A percentile compares a stretch with the other conserved stretches of the same genome.
These are phyloP conservation scores for Halictus quadricinctus DNA, from an alignment of 2,888 invertebrate species.

Conservation along the genomic window DNA sequence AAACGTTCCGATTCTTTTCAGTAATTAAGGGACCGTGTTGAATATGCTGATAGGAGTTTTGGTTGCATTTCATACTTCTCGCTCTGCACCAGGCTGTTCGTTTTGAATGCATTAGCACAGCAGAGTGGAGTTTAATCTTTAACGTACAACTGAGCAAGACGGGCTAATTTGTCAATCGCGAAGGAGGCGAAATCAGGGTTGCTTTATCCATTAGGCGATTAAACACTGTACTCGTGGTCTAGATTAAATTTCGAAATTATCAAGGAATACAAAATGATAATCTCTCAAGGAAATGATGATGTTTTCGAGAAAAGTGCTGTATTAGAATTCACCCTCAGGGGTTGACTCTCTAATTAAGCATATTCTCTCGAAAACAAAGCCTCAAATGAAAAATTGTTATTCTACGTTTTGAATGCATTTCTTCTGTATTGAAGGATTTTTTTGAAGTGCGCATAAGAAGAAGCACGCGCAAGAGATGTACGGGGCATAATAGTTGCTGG, in stretches of 20 bases:
- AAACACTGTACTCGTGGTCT: neutral
- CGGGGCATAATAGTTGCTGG: neutral
- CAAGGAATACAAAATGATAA: neutral
- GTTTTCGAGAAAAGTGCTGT: neutral
- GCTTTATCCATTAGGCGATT: neutral
- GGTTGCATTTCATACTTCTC: neutral
- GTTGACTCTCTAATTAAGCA: too few species aligned
- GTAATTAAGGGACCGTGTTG: neutral
- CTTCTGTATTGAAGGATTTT: neutral
- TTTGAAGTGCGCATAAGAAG: neutral
- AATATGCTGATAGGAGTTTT: neutral
- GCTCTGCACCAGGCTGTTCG: neutral
- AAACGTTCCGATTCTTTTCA: neutral
- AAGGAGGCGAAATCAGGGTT: neutral
- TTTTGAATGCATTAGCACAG: neutral
- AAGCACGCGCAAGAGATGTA: neutral
- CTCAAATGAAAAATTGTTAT: neutral
- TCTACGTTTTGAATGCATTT: neutral
- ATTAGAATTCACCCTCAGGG: too few species aligned
- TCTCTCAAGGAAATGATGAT: neutral
- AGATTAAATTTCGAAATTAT: neutral
- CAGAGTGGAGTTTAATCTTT: constrained; percentile 1
- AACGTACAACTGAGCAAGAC: neutral
- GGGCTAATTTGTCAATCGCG: constrained; percentile 1
- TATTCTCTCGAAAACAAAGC: neutral